A percentile compares a stretch with the other conserved stretches of the same genome.
These are phyloP conservation scores for Australoheros facetus DNA, from an alignment of 2,797 vertebrate species.

Conservation along the genomic window DNA sequence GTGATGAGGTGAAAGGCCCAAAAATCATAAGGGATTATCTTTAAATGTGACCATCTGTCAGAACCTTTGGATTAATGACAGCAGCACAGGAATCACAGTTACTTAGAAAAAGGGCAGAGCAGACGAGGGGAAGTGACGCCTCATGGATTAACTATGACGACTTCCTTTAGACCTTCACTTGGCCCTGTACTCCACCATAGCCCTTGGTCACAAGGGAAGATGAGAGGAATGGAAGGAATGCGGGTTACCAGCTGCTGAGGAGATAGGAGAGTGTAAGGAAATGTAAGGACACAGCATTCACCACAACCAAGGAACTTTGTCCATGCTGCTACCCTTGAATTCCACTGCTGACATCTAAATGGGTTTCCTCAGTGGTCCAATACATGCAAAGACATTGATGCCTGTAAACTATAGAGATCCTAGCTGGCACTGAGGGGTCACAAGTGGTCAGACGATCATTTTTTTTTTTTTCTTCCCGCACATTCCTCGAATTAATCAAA, in stretches of 20 bases:
- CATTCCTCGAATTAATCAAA: no score
- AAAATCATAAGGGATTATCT: conserved; percentile 44
- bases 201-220: conserved; percentile 39
- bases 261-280: conserved; percentile 17
- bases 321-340: conserved; percentile 3
- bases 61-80: conserved; percentile 60
- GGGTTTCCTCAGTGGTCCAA: conserved; percentile 15
- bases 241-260: conserved; percentile 9
- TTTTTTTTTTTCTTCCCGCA: no score
- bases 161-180: conserved; percentile 48
- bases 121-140: conserved; percentile 28
- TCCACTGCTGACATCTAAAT: conserved; percentile 25
- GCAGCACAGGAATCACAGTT: conserved; percentile 34
- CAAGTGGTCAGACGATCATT: not conserved
- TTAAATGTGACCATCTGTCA: conserved; percentile 59
- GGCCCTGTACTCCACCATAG: conserved; percentile 18
- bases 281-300: conserved; percentile 46
- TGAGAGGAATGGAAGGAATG: conserved; percentile 61
- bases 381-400: not conserved
- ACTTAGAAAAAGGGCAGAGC: conserved; percentile 40
- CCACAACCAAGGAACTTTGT: conserved; percentile 19
- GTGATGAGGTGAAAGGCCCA: conserved; percentile 20
- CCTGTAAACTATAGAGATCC: conserved; percentile 20
- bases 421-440: conserved; percentile 20
- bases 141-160: conserved; percentile 63